phyloP scores from a whole-genome alignment of 2,888 invertebrate species.

The Fabriciana adippe region DNA sequence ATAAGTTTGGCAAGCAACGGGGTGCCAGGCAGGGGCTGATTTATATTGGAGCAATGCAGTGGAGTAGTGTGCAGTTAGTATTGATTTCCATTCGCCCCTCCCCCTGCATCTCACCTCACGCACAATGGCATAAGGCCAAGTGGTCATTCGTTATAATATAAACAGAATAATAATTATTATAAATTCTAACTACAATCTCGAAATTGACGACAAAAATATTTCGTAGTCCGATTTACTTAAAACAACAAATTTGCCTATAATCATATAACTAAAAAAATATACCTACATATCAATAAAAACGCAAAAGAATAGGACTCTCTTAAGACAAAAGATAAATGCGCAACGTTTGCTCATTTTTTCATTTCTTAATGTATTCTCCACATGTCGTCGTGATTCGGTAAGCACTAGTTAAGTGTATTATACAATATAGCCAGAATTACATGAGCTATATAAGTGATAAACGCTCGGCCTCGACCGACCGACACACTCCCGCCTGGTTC shows the following conservation, averaged over 20 bases:
- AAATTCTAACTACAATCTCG: not conserved
- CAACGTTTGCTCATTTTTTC: not conserved
- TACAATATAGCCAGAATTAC: slow-evolving; percentile 33
- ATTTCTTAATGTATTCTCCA: slow-evolving; percentile 17
- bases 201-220: not conserved
- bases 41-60: slow-evolving; percentile 82
- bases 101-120: slow-evolving; percentile 73
- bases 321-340: not conserved
- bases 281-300: not conserved
- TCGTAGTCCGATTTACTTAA: too few relatives aligned
- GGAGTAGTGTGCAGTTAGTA: slow-evolving; percentile 81
- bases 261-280: too few relatives aligned
- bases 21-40: slow-evolving; percentile 72
- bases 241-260: too few relatives aligned
- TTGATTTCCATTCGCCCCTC: slow-evolving; percentile 79
- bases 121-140: slow-evolving; percentile 77
- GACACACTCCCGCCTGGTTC: slow-evolving; percentile 73
- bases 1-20: slow-evolving; percentile 67
- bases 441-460: slow-evolving; percentile 59
- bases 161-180: slow-evolving; percentile 35
- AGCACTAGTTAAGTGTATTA: slow-evolving; percentile 18
- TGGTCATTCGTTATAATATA: slow-evolving; percentile 41
- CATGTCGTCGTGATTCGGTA: slow-evolving; percentile 18
- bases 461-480: slow-evolving; percentile 77
- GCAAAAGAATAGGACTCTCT: not conserved